Evolutionary conservation across 2,797 vertebrate genomes (phyloP).

Genomic region (Takifugu ocellatus): DNA sequence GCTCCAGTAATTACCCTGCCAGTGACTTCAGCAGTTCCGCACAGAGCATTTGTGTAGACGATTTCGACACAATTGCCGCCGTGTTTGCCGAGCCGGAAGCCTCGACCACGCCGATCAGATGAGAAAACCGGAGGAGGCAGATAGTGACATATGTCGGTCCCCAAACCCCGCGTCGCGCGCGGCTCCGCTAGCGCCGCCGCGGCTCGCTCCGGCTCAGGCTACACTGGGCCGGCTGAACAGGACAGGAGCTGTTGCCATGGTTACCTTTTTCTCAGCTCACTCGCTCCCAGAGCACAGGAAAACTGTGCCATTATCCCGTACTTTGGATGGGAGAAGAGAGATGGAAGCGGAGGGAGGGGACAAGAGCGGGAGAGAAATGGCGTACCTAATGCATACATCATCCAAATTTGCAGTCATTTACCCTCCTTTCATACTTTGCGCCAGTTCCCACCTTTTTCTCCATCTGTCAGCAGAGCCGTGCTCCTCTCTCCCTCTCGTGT

Average conservation of each 20-base stretch:
- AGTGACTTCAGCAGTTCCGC: constrained; percentile 37
- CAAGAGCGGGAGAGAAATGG: constrained; percentile 33
- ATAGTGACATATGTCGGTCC: constrained; percentile 54
- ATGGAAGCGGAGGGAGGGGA: constrained; percentile 13
- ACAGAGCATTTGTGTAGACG: constrained; percentile 29
- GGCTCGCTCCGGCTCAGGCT: constrained; percentile 48
- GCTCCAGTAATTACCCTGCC: constrained; percentile 46
- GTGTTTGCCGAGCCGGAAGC: constrained; percentile 33
- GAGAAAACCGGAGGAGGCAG: constrained; percentile 37
- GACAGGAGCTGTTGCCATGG: constrained; percentile 83
- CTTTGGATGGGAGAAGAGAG: constrained; percentile 66
- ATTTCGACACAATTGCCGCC: constrained; percentile 43
- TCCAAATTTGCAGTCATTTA: constrained; percentile 61
- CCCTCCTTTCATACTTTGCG: constrained; percentile 23
- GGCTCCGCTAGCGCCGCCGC: constrained; percentile 52
- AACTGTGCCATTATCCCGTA: constrained; percentile 83
- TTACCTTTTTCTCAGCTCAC: constrained; percentile 69
- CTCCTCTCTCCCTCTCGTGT: constrained; percentile 32
- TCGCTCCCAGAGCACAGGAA: constrained; percentile 73
- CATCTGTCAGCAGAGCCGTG: constrained; percentile 5
- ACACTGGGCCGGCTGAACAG: constrained; percentile 67
- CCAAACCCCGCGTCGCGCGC: constrained; percentile 21
- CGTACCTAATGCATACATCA: constrained; percentile 42
- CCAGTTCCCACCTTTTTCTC: constrained; percentile 4
- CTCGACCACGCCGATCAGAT: constrained; percentile 36